These are phyloP conservation scores for Halcyon smyrnensis DNA, from an alignment of 2,797 vertebrate genomes.

Conservation along the genomic window DNA sequence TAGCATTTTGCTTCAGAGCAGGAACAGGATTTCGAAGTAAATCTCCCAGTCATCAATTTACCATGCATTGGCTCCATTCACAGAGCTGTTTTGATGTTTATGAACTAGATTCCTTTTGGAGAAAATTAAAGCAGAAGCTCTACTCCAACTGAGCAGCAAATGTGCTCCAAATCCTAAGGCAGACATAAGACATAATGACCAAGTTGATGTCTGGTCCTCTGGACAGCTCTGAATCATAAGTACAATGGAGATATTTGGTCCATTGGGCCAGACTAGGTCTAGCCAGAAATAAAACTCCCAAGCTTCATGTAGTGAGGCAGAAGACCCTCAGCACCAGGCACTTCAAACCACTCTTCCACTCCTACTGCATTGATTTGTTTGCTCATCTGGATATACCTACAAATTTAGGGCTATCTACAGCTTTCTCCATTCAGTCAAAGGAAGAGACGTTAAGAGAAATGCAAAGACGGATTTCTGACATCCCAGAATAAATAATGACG, in stretches of 20 bases:
- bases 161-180: not conserved
- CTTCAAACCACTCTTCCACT: not conserved
- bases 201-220: not conserved
- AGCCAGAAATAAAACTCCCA: not conserved
- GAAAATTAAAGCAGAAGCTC: slow-evolving; percentile 34
- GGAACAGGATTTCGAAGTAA: slow-evolving; percentile 44
- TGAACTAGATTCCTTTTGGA: not conserved
- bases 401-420: not conserved
- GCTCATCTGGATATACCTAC: not conserved
- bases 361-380: not conserved
- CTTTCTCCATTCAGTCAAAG: not conserved
- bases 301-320: not conserved
- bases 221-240: not conserved
- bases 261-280: not conserved
- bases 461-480: not conserved
- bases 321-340: not conserved
- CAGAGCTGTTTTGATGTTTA: slow-evolving; percentile 18
- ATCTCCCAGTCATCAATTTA: slow-evolving; percentile 35
- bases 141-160: slow-evolving; percentile 3
- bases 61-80: not conserved
- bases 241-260: accelerated
- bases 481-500: not conserved
- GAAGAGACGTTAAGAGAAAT: not conserved
- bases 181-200: not conserved
- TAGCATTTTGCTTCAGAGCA: slow-evolving; percentile 33